Evolutionary conservation across 2,113 vertebrate species (phyloP), one percentile per base, ranked within the genome.

Genomic region (Oxygymnocypris stewartii): DNA sequence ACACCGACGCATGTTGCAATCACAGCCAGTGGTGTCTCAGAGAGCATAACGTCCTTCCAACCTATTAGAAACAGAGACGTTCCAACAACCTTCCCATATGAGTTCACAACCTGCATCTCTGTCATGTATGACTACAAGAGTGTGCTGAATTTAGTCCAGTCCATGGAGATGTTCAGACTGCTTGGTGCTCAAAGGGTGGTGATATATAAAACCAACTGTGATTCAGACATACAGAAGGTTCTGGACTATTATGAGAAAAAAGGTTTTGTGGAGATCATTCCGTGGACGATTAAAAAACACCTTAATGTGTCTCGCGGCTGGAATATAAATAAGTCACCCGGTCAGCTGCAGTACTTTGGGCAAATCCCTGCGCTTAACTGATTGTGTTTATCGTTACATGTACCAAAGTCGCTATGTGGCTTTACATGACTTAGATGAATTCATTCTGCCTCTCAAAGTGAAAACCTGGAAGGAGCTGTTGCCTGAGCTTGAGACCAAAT

Each of bases 31-130:
- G 23, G 16, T 3, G 25, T 3, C 35, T 74, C 20, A 14, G n/a
- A 4, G 13, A 14, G 40, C 8, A 14, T 61, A 37, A 35, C 10
- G 1, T 2, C 2, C 4, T 91, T 91, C 47, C 54, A 92, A n/a
- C 86, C 91, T 14, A 84, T 95, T 87, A 73, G 88, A 88, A 96
- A 95, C 73, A 93, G 87, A 87, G 86, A 94, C 20, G 78, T 28
- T 12, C 79, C 79, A 12, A 23, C 23, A 0, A 61, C 25, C 10
- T 93, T 91, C 69, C 67, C 87, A 6, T 87, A 86, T 69, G 84
- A 94, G 6, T 95, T 96, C 88, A 95, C 93, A 0, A 65, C 95
- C 1, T 96, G 95, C 79, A 89, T 96, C 86, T 96, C 96, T 59
- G 74, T 92, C 73, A 94, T 96, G 94, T 96, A 86, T 59, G 86